Evolutionary conservation across 2,797 vertebrate species (phyloP).

Genomic region (Semaprochilodus insignis): DNA sequence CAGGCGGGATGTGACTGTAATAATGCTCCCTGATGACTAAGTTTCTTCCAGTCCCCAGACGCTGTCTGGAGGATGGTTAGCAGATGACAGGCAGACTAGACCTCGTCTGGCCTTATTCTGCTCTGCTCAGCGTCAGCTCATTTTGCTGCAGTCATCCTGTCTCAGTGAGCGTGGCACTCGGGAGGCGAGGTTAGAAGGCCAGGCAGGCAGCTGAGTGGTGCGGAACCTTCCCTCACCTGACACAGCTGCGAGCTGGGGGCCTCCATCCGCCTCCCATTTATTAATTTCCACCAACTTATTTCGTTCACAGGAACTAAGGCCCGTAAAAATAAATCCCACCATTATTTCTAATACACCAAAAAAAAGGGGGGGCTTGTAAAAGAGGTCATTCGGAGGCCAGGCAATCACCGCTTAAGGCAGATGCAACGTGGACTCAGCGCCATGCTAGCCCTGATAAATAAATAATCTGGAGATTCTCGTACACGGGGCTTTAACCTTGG

Average conservation of each 20-base stretch:
- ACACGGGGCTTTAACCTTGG: constrained; percentile 60
- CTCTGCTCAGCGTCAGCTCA: constrained; percentile 54
- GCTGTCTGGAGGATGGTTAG: constrained; percentile 59
- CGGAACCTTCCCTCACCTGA: constrained; percentile 46
- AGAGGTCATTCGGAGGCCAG: constrained; percentile 47
- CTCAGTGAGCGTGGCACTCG: constrained; percentile 35
- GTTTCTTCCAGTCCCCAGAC: constrained; percentile 38
- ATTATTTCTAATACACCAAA: constrained; percentile 54
- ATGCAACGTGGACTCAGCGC: constrained; percentile 22
- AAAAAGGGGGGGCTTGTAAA: constrained; percentile 28
- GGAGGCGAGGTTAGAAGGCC: not conserved
- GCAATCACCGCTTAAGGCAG: constrained; percentile 24
- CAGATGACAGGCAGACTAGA: constrained; percentile 57
- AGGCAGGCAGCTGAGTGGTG: not conserved
- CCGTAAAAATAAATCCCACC: constrained; percentile 56
- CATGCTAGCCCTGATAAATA: constrained; percentile 59
- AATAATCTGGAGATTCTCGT: constrained; percentile 63
- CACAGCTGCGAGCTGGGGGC: not conserved
- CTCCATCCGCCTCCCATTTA: constrained; percentile 5
- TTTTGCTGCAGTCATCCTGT: constrained; percentile 27
- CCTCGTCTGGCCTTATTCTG: constrained; percentile 37
- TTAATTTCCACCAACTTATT: constrained; percentile 41
- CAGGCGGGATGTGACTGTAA: constrained; percentile 53
- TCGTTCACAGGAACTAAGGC: constrained; percentile 31
- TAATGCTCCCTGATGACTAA: constrained; percentile 44